A percentile compares a stretch with the other conserved stretches of the same genome.
phyloP scores from a whole-genome alignment of 2,888 invertebrate species.

The Acrobasis suavella region DNA sequence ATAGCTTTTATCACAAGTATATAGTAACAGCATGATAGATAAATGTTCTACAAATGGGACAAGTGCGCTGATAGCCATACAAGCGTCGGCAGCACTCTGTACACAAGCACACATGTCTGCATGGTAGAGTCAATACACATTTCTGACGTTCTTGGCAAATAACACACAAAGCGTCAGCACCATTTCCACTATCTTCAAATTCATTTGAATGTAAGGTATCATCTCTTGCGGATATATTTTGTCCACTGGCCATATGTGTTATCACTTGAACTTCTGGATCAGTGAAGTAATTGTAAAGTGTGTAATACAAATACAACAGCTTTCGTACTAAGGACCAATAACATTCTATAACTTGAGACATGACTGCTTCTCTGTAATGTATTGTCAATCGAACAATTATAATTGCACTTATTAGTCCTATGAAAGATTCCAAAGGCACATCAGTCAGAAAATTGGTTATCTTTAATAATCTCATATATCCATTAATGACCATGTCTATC shows the following conservation, averaged over 20 bases:
- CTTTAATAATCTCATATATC: conserved; percentile 60
- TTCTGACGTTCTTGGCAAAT: conserved; percentile 81
- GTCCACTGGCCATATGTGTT: conserved; percentile 56
- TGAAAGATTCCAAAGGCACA: conserved; percentile 73
- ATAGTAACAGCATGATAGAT: conserved; percentile 81
- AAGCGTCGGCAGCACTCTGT: conserved; percentile 74
- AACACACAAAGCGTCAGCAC: conserved; percentile 72
- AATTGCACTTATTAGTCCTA: conserved; percentile 66
- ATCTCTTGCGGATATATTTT: conserved; percentile 48
- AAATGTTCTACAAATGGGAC: conserved; percentile 80
- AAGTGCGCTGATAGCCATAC: conserved; percentile 74
- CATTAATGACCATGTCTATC: conserved; percentile 46
- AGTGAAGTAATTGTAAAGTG: conserved; percentile 64
- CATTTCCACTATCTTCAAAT: conserved; percentile 48
- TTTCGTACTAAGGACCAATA: conserved; percentile 67
- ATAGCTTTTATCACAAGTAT: conserved; percentile 62
- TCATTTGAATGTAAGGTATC: conserved; percentile 35
- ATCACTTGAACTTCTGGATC: conserved; percentile 68
- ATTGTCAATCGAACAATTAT: conserved; percentile 60
- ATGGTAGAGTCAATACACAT: conserved; percentile 80
- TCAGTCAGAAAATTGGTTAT: conserved; percentile 73
- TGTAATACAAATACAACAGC: conserved; percentile 63
- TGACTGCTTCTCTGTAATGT: conserved; percentile 59
- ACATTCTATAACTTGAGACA: conserved; percentile 42
- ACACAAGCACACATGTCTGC: conserved; percentile 81